phyloP scores from a whole-genome alignment of 2,113 vertebrate species.

The Heterocephalus glaber region DNA sequence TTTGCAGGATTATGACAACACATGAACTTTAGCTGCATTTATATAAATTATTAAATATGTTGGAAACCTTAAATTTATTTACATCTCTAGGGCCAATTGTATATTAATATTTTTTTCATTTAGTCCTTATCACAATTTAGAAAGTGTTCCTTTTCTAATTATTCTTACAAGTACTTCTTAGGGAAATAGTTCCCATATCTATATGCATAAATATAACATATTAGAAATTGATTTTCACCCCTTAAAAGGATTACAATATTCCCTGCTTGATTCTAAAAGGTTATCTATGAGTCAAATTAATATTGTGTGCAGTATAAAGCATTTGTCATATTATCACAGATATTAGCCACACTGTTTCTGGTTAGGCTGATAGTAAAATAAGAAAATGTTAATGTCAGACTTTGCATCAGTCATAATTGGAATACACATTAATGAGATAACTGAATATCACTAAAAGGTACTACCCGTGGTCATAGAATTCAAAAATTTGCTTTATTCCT shows the following conservation, averaged over 20 bases:
- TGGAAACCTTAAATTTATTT: neutral
- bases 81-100: neutral
- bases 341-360: neutral
- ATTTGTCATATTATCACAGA: neutral
- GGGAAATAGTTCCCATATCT: neutral
- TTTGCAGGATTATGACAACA: neutral
- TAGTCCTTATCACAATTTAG: neutral
- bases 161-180: constrained; percentile 10
- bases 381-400: neutral
- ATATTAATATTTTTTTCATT: neutral
- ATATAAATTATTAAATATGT: neutral
- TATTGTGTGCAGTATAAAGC: neutral
- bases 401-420: neutral
- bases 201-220: neutral
- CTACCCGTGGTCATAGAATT: neutral
- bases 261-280: constrained; percentile 25
- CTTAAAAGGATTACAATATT: neutral
- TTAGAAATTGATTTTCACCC: neutral
- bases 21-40: neutral
- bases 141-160: constrained; percentile 29
- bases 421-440: constrained; percentile 1
- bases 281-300: neutral
- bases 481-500: neutral
- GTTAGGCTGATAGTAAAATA: neutral
- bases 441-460: neutral